These are phyloP conservation scores for Pteropus rufus DNA, from an alignment of 2,797 vertebrate genomes.

Conservation along the genomic window DNA sequence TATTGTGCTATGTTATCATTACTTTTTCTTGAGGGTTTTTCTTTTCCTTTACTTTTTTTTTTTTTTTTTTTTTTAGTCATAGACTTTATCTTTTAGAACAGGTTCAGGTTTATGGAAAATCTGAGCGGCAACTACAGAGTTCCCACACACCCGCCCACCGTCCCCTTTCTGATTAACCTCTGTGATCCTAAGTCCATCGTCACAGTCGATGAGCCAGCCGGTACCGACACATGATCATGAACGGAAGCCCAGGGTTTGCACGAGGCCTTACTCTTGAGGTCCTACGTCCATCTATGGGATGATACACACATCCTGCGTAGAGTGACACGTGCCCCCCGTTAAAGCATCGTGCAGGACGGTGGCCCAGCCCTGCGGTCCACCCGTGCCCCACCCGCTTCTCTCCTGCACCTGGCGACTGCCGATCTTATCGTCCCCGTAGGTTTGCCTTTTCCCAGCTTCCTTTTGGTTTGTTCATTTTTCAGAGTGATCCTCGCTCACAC, in stretches of 20 bases:
- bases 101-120: neutral
- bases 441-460: neutral
- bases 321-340: neutral
- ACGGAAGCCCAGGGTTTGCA: no score
- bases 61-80: neutral
- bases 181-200: neutral
- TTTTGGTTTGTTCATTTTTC: neutral
- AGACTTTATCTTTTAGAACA: neutral
- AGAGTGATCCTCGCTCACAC: neutral
- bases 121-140: neutral
- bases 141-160: neutral
- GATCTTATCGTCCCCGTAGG: neutral
- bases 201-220: neutral
- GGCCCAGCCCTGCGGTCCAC: neutral
- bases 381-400: neutral
- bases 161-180: neutral
- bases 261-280: neutral
- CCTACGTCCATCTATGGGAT: neutral
- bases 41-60: neutral
- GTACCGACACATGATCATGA: accelerated
- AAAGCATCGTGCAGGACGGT: neutral
- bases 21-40: neutral
- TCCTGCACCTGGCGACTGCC: no score
- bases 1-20: neutral
- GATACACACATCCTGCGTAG: no score